Conservation (phyloP, 92 coral and sea anemone genomes). For the Desmophyllum pertusum region DNA sequence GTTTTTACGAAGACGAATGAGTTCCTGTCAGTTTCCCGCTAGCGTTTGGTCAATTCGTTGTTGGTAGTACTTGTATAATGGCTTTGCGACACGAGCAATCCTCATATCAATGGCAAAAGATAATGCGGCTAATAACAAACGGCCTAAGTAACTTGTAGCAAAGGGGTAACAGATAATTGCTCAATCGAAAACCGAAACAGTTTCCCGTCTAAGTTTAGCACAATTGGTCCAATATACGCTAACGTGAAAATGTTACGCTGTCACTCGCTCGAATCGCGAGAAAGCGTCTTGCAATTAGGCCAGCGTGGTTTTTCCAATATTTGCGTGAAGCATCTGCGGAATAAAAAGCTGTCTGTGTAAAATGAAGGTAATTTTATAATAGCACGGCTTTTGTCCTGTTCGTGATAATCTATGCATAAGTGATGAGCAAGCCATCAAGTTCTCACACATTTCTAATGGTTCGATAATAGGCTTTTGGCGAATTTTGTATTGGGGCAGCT, state of each 20-base stretch:
- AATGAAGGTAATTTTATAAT: slow-evolving; percentile 77
- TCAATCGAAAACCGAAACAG: slow-evolving; percentile 44
- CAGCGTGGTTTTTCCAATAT: slow-evolving; percentile 65
- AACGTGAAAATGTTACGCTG: slow-evolving; percentile 6
- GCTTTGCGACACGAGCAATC: slow-evolving; percentile 60
- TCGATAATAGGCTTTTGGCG: slow-evolving; percentile 86
- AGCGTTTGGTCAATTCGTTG: slow-evolving; percentile 57
- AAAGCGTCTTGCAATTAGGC: slow-evolving; percentile 67
- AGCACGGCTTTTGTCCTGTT: slow-evolving; percentile 81
- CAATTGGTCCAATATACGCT: slow-evolving; percentile 25
- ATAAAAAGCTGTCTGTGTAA: slow-evolving; percentile 55
- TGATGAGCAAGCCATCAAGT: slow-evolving; percentile 88
- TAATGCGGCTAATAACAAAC: slow-evolving; percentile 39
- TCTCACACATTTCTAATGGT: slow-evolving; percentile 86
- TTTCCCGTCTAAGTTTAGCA: slow-evolving; percentile 30
- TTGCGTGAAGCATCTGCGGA: slow-evolving; percentile 65
- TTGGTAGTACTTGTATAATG: slow-evolving; percentile 47
- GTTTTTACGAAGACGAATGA: slow-evolving; percentile 73
- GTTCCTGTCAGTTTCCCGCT: slow-evolving; percentile 62
- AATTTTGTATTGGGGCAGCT: slow-evolving; percentile 64
- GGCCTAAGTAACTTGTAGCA: slow-evolving; percentile 54
- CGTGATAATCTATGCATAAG: slow-evolving; percentile 93
- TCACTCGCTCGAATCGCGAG: slow-evolving; percentile 60
- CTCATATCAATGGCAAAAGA: slow-evolving; percentile 62
- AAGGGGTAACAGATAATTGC: slow-evolving; percentile 53